Evolutionary conservation across 2,888 invertebrate genomes (phyloP), one percentile per base, ranked within the genome.

Genomic region (Griposia aprilina): DNA sequence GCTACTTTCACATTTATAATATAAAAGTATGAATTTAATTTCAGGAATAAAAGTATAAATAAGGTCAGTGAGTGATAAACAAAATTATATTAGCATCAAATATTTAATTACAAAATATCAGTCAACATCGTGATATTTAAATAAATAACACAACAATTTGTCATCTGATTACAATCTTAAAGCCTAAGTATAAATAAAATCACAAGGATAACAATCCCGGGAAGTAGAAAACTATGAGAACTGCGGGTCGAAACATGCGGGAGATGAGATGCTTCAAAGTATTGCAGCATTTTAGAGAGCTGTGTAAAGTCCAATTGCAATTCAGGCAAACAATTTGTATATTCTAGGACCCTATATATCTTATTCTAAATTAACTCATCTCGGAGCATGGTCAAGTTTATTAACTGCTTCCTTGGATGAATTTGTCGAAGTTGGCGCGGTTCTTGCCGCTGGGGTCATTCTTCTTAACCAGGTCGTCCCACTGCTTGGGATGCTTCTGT

Each of bases 401-500:
- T 93, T 95, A 95, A 87, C 93, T 84, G 90, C 93, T 85, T 78
- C 90, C 92, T 76, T 94, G 94, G 85, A 96, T 93, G 91, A 97
- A 97, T 84, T 97, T 97, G 87, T 97, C 97, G 94, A 98, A 98
- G 90, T 97, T 97, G 81, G 91, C 95, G 85, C 97, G 97, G 96
- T 98, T 97, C 79, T 97, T 93, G 74, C 98, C 97, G 0, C 97
- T 95, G 20, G 98, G 98, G 92, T 98, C 98, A 91, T 97, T 98
- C 93, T 98, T 98, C 83, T 95, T 96, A 82, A 98, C 97, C 26
- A 98, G 95, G 72, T 97, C 96, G 5, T 97, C 97, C 98, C 98
- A 98, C 91, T 97, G 96, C 0, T 97, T 97, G 0, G 97, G 97
- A 91, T 98, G 97, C 74, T 98, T 97, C 82, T 97, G 97, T 83